Conservation (phyloP, 1,140 invertebrate species). For the Nasonia vitripennis region DNA sequence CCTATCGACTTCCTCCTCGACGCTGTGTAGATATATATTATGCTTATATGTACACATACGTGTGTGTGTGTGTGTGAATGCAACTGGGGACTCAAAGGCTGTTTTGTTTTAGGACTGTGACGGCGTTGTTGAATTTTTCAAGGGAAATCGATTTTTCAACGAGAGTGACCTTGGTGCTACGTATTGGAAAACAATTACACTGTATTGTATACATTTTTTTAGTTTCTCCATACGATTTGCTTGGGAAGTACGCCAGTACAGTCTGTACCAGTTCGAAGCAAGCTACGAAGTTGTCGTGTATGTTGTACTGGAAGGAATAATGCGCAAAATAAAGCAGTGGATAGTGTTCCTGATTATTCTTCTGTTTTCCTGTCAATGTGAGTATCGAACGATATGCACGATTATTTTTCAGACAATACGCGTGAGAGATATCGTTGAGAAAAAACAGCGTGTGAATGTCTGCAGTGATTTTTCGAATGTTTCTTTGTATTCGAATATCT, state of each 20-base stretch:
- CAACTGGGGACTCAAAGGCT: no score
- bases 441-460: neutral
- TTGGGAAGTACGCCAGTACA: no score
- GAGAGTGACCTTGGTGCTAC: neutral
- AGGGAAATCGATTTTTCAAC: no score
- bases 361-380: neutral
- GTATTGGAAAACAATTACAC: neutral
- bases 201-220: no score
- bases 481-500: no score
- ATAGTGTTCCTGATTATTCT: neutral
- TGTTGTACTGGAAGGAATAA: neutral
- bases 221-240: no score
- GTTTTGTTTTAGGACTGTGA: no score
- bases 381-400: neutral
- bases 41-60: neutral
- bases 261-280: no score
- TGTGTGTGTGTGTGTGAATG: neutral
- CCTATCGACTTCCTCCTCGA: constrained; percentile 72
- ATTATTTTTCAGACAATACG: neutral
- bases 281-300: neutral
- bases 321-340: no score
- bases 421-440: neutral
- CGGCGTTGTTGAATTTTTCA: no score
- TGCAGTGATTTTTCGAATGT: no score
- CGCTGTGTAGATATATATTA: neutral